phyloP scores from a whole-genome alignment of 2,113 vertebrate species.

The Lates calcarifer region DNA sequence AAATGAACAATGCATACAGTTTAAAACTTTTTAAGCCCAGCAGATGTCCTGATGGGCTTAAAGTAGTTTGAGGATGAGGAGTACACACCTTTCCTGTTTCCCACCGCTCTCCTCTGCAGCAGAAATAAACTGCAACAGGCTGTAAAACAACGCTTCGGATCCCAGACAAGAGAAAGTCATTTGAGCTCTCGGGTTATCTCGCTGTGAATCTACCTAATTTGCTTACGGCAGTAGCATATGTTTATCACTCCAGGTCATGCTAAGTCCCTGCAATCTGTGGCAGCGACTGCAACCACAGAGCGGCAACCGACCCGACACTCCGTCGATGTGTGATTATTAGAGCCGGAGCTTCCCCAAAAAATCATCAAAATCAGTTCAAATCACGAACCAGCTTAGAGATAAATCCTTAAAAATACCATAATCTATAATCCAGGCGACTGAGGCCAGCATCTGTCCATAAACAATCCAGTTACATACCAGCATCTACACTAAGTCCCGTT shows the following conservation, averaged over 20 bases:
- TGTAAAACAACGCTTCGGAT: conserved; percentile 11
- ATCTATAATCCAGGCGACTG: conserved; percentile 57
- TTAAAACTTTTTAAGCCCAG: not conserved
- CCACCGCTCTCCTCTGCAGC: conserved; percentile 5
- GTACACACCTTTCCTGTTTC: conserved; percentile 44
- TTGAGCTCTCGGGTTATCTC: conserved; percentile 38
- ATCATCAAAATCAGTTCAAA: conserved; percentile 44
- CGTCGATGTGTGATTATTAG: conserved; percentile 42
- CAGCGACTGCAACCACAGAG: conserved; percentile 48
- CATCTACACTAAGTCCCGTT: conserved; percentile 66
- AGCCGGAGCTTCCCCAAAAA: conserved; percentile 35
- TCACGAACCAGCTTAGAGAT: conserved; percentile 40
- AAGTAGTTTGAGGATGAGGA: conserved; percentile 22
- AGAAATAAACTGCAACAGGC: conserved; percentile 43
- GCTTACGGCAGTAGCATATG: conserved; percentile 64
- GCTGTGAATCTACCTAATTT: conserved; percentile 64
- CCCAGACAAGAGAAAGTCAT: conserved; percentile 41
- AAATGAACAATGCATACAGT: not conserved
- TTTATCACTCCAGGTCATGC: conserved; percentile 62
- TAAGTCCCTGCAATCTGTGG: conserved; percentile 72
- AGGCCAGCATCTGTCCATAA: conserved; percentile 32
- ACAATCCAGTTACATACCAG: conserved; percentile 40
- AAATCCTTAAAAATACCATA: conserved; percentile 41
- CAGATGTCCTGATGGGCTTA: not conserved
- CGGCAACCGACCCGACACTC: conserved; percentile 29